A percentile compares a stretch with the other conserved stretches of the same genome.
phyloP scores from a whole-genome alignment of 1,140 invertebrate species.

The Pseudoatta argentina region DNA sequence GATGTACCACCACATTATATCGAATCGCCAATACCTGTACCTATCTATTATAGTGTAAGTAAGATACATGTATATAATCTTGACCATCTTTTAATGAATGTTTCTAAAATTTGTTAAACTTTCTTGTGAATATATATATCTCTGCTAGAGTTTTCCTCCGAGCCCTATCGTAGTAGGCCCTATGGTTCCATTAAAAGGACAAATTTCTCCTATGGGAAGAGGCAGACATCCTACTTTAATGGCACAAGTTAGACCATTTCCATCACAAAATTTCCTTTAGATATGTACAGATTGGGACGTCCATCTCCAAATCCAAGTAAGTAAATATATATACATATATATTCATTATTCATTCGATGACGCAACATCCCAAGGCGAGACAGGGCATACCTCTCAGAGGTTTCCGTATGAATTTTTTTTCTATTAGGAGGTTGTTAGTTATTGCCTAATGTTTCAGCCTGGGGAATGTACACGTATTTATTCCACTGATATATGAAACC shows the following conservation, averaged over 20 bases:
- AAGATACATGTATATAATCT: not conserved
- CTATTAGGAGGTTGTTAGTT: no score
- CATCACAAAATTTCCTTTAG: conserved; percentile 69
- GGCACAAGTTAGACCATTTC: conserved; percentile 64
- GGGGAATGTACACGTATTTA: no score
- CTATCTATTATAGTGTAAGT: conserved; percentile 74
- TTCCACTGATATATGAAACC: no score
- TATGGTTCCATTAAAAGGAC: conserved; percentile 70
- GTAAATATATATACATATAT: conserved; percentile 1
- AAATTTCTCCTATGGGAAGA: conserved; percentile 61
- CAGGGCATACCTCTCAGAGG: no score
- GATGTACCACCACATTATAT: conserved; percentile 54
- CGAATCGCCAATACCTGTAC: conserved; percentile 69
- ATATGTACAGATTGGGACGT: conserved; percentile 67
- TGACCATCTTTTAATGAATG: not conserved
- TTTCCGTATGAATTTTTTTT: no score
- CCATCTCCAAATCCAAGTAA: conserved; percentile 67
- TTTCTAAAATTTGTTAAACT: not conserved
- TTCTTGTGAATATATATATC: conserved; percentile 32
- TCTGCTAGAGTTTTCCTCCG: conserved; percentile 61
- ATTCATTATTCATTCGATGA: not conserved
- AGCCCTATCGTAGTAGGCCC: conserved; percentile 74
- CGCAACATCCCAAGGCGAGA: no score
- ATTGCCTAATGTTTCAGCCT: no score
- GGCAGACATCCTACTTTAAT: conserved; percentile 67